phyloP scores from a whole-genome alignment of 2,888 invertebrate genomes.

The Aphidoletes aphidimyza region DNA sequence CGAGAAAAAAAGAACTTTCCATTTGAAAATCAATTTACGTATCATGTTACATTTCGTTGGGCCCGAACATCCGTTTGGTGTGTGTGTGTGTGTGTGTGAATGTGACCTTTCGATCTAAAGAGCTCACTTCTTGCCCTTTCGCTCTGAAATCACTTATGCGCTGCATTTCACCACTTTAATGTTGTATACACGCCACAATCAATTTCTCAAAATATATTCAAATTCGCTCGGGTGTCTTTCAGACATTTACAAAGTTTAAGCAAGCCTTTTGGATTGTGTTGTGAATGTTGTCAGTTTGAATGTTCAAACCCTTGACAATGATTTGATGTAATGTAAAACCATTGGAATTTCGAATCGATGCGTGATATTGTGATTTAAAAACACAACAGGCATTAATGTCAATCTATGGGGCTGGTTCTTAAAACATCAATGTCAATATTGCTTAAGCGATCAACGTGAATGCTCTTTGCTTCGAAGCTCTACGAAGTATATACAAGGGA shows the following conservation, averaged over 20 bases:
- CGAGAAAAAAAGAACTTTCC: not conserved
- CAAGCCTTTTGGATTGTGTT: too few relatives aligned
- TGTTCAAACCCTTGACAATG: not conserved
- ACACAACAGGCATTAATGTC: not conserved
- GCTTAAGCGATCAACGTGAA: too few relatives aligned
- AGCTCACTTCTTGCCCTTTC: not conserved
- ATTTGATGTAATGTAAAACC: not conserved
- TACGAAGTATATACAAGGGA: too few relatives aligned
- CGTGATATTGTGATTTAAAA: not conserved
- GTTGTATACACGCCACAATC: not conserved
- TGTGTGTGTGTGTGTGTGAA: not conserved
- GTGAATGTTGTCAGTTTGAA: not conserved
- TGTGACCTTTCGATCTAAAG: not conserved
- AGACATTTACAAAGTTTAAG: too few relatives aligned
- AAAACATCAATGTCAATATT: too few relatives aligned
- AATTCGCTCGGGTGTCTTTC: not conserved
- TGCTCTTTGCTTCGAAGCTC: too few relatives aligned
- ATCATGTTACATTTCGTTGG: not conserved
- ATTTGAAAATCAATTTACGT: conserved; percentile 6
- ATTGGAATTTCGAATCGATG: not conserved
- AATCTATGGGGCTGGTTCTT: too few relatives aligned
- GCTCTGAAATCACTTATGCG: not conserved
- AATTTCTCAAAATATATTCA: conserved; percentile 11
- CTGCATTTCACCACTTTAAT: not conserved
- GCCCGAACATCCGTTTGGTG: too few relatives aligned